Conservation (phyloP, 2,888 invertebrate genomes). For the Hecatera dysodea region DNA sequence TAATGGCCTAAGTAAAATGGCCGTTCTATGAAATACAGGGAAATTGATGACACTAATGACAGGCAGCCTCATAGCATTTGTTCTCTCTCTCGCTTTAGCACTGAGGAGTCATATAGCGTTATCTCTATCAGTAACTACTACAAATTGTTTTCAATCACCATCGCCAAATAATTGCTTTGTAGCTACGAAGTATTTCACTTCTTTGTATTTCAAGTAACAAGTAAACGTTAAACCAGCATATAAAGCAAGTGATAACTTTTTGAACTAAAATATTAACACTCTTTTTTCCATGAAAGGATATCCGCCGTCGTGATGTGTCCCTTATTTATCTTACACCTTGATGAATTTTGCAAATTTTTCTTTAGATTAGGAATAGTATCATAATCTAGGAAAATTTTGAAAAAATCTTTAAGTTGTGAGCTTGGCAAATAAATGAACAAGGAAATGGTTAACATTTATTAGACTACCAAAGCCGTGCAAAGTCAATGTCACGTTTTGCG, state of each 20-base stretch:
- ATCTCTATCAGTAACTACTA: background rate
- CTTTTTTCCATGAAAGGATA: conserved; percentile 21
- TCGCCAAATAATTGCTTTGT: conserved; percentile 22
- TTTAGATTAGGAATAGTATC: conserved; percentile 3
- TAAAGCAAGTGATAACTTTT: conserved; percentile 25
- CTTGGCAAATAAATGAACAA: conserved; percentile 33
- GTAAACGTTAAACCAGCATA: conserved; percentile 8
- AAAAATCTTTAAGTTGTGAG: conserved; percentile 9
- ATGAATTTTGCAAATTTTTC: conserved; percentile 8
- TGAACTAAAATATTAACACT: background rate
- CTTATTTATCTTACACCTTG: conserved; percentile 16
- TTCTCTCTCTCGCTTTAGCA: conserved; percentile 6
- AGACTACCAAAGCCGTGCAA: conserved; percentile 33
- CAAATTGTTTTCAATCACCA: background rate
- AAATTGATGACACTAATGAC: conserved; percentile 20
- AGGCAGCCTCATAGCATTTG: background rate
- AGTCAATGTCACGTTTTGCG: conserved; percentile 54
- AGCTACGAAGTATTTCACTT: background rate
- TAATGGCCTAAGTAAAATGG: conserved; percentile 10
- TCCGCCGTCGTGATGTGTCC: conserved; percentile 16
- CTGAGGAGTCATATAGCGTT: background rate
- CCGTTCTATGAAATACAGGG: conserved; percentile 15
- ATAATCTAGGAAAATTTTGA: conserved; percentile 6
- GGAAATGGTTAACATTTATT: conserved; percentile 51
- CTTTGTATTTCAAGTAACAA: conserved; percentile 23